phyloP scores from a whole-genome alignment of 2,797 vertebrate species.

The Sebastiscus tertius region DNA sequence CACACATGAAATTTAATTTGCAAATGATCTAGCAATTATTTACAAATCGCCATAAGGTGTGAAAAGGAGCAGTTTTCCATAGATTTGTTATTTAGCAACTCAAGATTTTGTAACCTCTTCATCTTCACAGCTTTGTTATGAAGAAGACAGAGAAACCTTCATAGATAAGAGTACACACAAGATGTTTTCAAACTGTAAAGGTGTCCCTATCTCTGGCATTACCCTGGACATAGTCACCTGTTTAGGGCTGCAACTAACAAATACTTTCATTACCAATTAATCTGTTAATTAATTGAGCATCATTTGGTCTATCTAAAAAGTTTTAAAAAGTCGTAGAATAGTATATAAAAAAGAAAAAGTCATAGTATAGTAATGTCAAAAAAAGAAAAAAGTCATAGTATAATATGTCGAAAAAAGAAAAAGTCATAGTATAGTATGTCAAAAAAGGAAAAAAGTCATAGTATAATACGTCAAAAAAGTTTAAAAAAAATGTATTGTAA shows the following conservation, averaged over 20 bases:
- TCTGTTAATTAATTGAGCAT: neutral
- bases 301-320: neutral
- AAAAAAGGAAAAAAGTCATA: too few species aligned
- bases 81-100: neutral
- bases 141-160: neutral
- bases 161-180: neutral
- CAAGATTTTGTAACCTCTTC: neutral
- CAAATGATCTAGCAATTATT: neutral
- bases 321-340: neutral
- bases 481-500: too few species aligned
- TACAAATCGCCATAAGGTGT: neutral
- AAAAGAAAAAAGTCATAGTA: too few species aligned
- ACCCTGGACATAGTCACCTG: neutral
- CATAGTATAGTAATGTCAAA: too few species aligned
- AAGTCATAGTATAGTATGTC: neutral
- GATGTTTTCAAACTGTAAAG: neutral
- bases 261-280: neutral
- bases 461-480: neutral
- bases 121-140: neutral
- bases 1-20: neutral
- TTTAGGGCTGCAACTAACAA: neutral
- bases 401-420: too few species aligned
- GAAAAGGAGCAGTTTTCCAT: neutral
- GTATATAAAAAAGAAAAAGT: too few species aligned
- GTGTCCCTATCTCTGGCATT: neutral